Conservation (phyloP, 2,113 vertebrate species). For the Aphyosemion australe region DNA sequence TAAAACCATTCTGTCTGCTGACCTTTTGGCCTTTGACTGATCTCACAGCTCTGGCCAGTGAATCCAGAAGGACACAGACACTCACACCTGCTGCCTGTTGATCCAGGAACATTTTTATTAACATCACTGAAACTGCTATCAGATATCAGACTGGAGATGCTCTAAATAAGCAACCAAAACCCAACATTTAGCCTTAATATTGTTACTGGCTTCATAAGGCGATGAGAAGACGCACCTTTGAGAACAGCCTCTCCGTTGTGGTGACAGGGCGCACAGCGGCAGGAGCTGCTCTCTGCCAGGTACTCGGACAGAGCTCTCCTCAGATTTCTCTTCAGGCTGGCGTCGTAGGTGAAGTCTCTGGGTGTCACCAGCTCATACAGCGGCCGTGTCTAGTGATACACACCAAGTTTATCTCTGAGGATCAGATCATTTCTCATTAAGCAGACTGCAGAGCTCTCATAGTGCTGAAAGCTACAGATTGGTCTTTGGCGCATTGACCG, state of each 20-base stretch:
- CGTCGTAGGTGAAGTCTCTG: slow-evolving; percentile 76
- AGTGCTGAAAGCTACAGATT: slow-evolving; percentile 6
- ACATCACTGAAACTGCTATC: not conserved
- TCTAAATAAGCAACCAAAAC: no score
- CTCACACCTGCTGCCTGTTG: slow-evolving; percentile 83
- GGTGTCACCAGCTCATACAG: slow-evolving; percentile 87
- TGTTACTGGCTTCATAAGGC: no score
- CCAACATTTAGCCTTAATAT: no score
- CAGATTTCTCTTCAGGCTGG: slow-evolving; percentile 84
- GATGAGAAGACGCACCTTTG: slow-evolving; percentile 70
- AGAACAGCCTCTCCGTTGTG: slow-evolving; percentile 86
- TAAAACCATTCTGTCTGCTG: slow-evolving; percentile 15
- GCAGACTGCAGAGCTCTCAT: slow-evolving; percentile 1
- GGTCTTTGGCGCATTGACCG: slow-evolving; percentile 25
- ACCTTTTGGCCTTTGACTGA: slow-evolving; percentile 76
- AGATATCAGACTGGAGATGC: no score
- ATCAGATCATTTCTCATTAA: not conserved
- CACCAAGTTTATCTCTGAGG: not conserved
- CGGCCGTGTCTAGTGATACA: slow-evolving; percentile 76
- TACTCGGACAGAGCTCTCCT: slow-evolving; percentile 84
- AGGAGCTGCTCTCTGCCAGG: slow-evolving; percentile 83
- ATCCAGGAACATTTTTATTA: slow-evolving; percentile 64
- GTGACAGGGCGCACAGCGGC: slow-evolving; percentile 85
- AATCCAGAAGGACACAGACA: slow-evolving; percentile 88
- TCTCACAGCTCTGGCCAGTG: slow-evolving; percentile 85